phyloP scores from a whole-genome alignment of 2,113 vertebrate species.

The Clupea harengus region DNA sequence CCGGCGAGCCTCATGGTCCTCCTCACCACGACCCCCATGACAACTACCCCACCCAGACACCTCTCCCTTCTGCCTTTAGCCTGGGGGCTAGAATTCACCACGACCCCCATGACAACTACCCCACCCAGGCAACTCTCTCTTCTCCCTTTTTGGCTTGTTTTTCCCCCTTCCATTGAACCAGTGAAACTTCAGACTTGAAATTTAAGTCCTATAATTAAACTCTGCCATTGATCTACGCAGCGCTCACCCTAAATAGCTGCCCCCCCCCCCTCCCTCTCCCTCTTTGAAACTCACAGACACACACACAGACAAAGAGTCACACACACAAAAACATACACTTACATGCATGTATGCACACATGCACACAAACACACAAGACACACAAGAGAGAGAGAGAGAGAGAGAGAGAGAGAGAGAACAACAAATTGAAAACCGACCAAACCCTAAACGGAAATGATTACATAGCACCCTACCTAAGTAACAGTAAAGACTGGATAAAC shows the following conservation, averaged over 20 bases:
- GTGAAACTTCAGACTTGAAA: slow-evolving; percentile 4
- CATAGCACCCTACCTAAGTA: too few species aligned
- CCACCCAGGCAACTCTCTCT: neutral
- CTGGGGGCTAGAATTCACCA: neutral
- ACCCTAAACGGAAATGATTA: too few species aligned
- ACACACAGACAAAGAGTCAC: neutral
- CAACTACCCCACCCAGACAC: neutral
- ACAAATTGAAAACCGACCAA: too few species aligned
- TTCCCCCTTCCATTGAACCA: neutral
- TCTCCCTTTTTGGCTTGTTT: neutral
- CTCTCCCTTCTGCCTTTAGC: neutral
- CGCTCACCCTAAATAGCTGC: neutral
- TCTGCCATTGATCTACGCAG: neutral
- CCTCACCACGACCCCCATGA: neutral
- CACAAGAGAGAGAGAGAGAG: too few species aligned
- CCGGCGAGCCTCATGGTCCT: neutral
- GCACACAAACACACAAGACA: too few species aligned
- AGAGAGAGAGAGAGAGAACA: too few species aligned
- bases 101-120: neutral
- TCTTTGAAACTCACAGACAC: neutral
- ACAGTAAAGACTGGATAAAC: too few species aligned
- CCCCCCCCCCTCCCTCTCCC: neutral
- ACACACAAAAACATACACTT: neutral
- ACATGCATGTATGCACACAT: neutral
- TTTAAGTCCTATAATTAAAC: slow-evolving; percentile 17